Evolutionary conservation across 2,888 invertebrate genomes (phyloP), one percentile per base, ranked within the genome.

Genomic region (Stenotaenia linearis): DNA sequence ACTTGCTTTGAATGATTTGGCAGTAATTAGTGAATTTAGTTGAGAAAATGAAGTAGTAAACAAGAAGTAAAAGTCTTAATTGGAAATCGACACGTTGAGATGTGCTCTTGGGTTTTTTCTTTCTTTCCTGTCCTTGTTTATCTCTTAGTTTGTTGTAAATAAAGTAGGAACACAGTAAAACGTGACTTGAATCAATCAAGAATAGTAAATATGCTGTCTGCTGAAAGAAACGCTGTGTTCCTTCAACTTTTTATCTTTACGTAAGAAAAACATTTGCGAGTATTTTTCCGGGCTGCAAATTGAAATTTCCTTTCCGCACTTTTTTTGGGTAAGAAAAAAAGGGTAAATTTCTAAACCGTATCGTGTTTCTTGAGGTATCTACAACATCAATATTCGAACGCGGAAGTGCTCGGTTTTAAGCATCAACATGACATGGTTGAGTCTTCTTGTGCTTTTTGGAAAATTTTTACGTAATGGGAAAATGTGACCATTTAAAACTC

Each of bases 31-130:
- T 69, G 50, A 69, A 28, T 28, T 28, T 25, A 69, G 69, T 69
- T 7, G 69, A 10, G 6, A 69, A 25, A 69, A 69, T n/a, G 69
- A 28, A 25, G 69, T 28, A 69, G 69, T 69, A 69, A 69, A 69
- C 69, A 69, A 69, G 69, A 69, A 69, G 69, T 69, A 69, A 69
- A 69, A 69, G 69, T 69, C 69, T 69, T 69, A 69, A 69, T 69
- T 69, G 69, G 69, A 69, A 69, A 69, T 69, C 69, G 69, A 69
- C 69, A 69, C 69, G 25, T 69, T 28, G 69, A 69, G 69, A 28
- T 69, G 69, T 69, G 28, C 69, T 69, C n/a, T 69, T 28, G 15
- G 25, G 15, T 69, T 28, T 69, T 69, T 69, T 69, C 4, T 28
- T 23, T 23, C 69, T 69, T 69, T 69, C 25, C 28, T 45, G 45